phyloP scores from a whole-genome alignment of 2,797 vertebrate genomes.

The Malacoraja senta region DNA sequence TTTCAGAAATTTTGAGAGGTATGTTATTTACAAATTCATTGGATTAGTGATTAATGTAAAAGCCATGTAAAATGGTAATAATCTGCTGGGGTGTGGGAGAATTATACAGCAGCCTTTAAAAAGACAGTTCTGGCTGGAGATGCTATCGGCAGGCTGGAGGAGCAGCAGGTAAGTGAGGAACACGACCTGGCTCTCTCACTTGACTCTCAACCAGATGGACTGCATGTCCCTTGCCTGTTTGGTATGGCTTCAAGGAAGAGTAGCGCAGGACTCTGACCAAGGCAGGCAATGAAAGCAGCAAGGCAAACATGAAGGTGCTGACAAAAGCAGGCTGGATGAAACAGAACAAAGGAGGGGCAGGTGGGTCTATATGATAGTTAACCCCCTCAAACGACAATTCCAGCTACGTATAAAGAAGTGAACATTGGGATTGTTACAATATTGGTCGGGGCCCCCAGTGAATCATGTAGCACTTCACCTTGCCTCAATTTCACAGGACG shows the following conservation, averaged over 20 bases:
- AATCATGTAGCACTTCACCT: neutral
- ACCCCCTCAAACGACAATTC: neutral
- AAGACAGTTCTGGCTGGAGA: neutral
- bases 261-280: neutral
- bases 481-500: neutral
- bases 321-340: neutral
- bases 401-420: neutral
- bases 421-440: constrained; percentile 10
- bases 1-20: neutral
- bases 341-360: neutral
- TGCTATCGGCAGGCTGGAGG: neutral
- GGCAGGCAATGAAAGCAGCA: constrained; percentile 13
- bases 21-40: neutral
- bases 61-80: neutral
- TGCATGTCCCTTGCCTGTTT: neutral
- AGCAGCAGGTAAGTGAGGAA: constrained; percentile 19
- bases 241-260: neutral
- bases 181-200: neutral
- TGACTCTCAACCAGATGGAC: neutral
- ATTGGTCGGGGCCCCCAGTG: neutral
- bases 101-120: neutral
- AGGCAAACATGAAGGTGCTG: neutral
- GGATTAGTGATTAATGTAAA: neutral
- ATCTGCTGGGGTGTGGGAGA: neutral
- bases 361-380: neutral